Conservation (phyloP, 2,888 invertebrate genomes). For the Erebia aethiops region DNA sequence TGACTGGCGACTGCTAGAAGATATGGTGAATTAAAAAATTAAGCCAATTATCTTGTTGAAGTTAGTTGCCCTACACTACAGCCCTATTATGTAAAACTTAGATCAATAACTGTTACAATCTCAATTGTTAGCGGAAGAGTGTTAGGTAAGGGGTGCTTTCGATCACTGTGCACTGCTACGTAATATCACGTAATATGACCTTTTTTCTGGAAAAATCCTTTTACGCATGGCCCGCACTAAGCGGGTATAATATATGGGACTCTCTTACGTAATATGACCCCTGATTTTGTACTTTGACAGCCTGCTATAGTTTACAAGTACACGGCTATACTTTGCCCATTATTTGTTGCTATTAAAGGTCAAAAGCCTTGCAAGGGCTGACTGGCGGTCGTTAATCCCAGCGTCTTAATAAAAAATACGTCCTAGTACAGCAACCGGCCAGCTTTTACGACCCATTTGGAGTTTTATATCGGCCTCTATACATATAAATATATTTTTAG, state of each 20-base stretch:
- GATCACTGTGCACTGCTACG: too few relatives aligned
- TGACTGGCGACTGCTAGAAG: too few relatives aligned
- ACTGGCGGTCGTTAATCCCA: slow-evolving; percentile 59
- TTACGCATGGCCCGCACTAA: too few relatives aligned
- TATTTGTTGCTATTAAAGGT: slow-evolving; percentile 64
- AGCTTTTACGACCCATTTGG: slow-evolving; percentile 63
- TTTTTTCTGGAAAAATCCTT: too few relatives aligned
- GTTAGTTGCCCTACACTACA: too few relatives aligned
- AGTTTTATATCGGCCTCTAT: slow-evolving; percentile 59
- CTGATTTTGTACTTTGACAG: not conserved
- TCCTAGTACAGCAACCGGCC: slow-evolving; percentile 56
- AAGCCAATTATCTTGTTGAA: too few relatives aligned
- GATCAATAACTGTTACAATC: too few relatives aligned
- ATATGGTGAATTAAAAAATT: too few relatives aligned
- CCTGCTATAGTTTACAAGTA: slow-evolving; percentile 4
- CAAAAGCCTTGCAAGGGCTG: slow-evolving; percentile 60
- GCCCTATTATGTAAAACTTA: too few relatives aligned
- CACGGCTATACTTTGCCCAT: slow-evolving; percentile 37
- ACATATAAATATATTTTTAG: slow-evolving; percentile 46
- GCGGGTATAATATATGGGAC: not conserved
- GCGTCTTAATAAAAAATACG: slow-evolving; percentile 68
- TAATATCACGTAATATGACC: too few relatives aligned
- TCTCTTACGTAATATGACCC: not conserved
- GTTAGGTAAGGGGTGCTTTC: too few relatives aligned
- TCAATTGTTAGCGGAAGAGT: too few relatives aligned